Evolutionary conservation across 1,140 invertebrate species (phyloP), one percentile per base, ranked within the genome.

Genomic region (Vollenhovia emeryi): DNA sequence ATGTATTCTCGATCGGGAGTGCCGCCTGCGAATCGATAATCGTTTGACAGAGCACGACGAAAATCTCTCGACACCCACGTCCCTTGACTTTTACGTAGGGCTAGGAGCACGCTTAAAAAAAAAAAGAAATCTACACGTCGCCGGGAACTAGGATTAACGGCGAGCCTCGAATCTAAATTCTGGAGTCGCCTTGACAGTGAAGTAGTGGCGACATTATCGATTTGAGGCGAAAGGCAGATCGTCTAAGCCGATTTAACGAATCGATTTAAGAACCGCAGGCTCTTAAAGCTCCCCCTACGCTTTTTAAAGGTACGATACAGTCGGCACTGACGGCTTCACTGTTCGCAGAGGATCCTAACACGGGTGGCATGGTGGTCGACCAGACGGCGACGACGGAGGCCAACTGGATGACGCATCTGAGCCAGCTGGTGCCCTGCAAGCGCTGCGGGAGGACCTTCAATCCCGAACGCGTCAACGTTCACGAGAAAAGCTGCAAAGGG

Each of bases 381-480:
- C 45, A 79, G 18, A 2, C 48, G 1, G 88, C 80, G 5, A 89
- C 74, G 33, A 96, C 95, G 0, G 96, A 96, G 55, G 95, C 94
- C 15, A 95, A 95, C 8, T 97, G 96, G 96, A 94, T 96, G 88
- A 93, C 93, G 43, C 96, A 96, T 84, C 86, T 96, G 24, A 93
- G 92, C 55, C 95, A 96, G 85, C 91, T 98, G 50, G 94, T 97
- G 30, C 95, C 96, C 1, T 98, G 97, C 91, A 95, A 95, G 86
- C 95, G 95, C 78, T 98, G 97, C 92, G 95, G 95, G 24, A 94
- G 97, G 57, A 97, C 96, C 30, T 97, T 98, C 91, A 95, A 96
- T 90, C 96, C 97, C 1, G 97, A 97, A 87, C 94, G 97, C 64
- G 94, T 98, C 2, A 92, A 92, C 43, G 92, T 97, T 27, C 97